Evolutionary conservation across 2,797 vertebrate genomes (phyloP).

Genomic region (Myripristis jacobus): DNA sequence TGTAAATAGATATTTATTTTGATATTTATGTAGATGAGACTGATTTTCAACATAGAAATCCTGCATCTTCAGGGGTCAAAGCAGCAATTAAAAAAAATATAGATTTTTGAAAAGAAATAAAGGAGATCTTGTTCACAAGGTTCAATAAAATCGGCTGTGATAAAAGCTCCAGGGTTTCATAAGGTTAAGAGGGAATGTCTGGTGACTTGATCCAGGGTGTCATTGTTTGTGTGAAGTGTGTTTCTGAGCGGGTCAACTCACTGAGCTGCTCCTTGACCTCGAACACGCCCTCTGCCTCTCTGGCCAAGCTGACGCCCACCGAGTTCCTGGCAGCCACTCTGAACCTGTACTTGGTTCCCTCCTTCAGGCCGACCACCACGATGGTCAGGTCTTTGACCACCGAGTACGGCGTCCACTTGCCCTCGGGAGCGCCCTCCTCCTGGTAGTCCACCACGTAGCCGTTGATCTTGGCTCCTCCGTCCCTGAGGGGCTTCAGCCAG

Average conservation of each 20-base stretch:
- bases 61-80: too few relatives aligned
- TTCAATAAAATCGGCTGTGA: too few relatives aligned
- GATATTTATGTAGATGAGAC: too few relatives aligned
- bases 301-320: slow-evolving; percentile 92
- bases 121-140: too few relatives aligned
- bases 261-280: slow-evolving; percentile 97
- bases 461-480: slow-evolving; percentile 96
- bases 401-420: slow-evolving; percentile 96
- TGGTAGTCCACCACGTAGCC: slow-evolving; percentile 96
- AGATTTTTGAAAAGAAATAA: too few relatives aligned
- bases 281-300: slow-evolving; percentile 93
- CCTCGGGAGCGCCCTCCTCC: slow-evolving; percentile 90
- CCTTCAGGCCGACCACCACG: slow-evolving; percentile 95
- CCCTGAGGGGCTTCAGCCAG: slow-evolving; percentile 95
- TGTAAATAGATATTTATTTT: too few relatives aligned
- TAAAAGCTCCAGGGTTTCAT: too few relatives aligned
- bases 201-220: too few relatives aligned
- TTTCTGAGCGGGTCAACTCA: slow-evolving; percentile 79
- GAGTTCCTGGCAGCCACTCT: slow-evolving; percentile 96
- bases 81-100: too few relatives aligned
- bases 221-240: too few relatives aligned
- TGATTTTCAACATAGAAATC: too few relatives aligned
- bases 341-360: slow-evolving; percentile 96
- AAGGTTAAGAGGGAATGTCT: too few relatives aligned
- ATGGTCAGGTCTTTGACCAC: slow-evolving; percentile 97